Percentiles rank a stretch among this genome's conserved stretches.
These are phyloP conservation scores for Notiomystis cincta DNA, from an alignment of 2,113 vertebrate species.

Conservation along the genomic window DNA sequence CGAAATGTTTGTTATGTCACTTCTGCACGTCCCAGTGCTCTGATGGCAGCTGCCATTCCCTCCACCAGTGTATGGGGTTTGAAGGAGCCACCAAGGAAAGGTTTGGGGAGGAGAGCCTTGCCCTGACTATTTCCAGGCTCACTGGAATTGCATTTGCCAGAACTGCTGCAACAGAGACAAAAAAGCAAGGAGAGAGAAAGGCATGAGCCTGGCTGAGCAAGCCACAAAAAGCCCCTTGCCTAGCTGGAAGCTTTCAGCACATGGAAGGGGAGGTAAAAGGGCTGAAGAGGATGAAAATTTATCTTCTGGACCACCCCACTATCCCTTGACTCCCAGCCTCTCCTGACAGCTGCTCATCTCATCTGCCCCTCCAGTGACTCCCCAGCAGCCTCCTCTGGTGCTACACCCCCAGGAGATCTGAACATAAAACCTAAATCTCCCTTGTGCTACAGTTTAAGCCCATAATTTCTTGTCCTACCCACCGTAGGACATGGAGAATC, in stretches of 20 bases:
- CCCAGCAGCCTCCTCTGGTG: background rate
- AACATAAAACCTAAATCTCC: slow-evolving; percentile 1
- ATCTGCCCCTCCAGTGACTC: background rate
- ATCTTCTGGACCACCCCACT: background rate
- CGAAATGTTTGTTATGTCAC: background rate
- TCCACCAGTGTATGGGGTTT: background rate
- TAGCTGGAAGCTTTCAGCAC: background rate
- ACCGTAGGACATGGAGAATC: background rate
- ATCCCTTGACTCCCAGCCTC: background rate
- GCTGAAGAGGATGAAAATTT: slow-evolving; percentile 1
- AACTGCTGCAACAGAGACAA: background rate
- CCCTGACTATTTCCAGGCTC: background rate
- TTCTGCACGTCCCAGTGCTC: background rate
- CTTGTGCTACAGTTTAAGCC: background rate
- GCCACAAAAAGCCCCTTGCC: background rate
- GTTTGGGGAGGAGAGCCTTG: background rate
- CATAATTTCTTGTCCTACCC: slow-evolving; percentile 40
- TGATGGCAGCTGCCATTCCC: background rate
- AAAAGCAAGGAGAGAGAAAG: background rate
- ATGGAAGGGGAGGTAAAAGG: background rate
- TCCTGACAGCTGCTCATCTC: background rate
- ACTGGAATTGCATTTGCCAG: background rate
- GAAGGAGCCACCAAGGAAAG: background rate
- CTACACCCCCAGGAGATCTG: background rate
- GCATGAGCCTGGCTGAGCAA: background rate